A percentile compares a stretch with the other conserved stretches of the same genome.
phyloP scores from a whole-genome alignment of 2,797 vertebrate species.

The Acanthurus lineatus region DNA sequence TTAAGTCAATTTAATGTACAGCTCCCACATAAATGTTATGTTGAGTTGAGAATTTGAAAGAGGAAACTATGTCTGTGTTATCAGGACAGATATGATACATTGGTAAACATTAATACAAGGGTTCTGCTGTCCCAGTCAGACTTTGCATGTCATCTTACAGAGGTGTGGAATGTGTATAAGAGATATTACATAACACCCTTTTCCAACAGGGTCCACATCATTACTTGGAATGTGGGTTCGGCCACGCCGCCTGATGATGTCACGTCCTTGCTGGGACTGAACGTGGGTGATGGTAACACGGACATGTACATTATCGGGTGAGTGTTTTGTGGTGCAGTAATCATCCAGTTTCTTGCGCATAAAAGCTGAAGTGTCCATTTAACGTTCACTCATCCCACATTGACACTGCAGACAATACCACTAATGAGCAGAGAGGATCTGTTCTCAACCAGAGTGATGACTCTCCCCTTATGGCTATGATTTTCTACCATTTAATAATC shows the following conservation, averaged over 20 bases:
- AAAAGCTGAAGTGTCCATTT: conserved; percentile 16
- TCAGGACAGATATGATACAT: not conserved
- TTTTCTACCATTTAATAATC: conserved; percentile 29
- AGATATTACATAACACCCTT: conserved; percentile 45
- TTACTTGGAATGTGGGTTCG: conserved; percentile 97
- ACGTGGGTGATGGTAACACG: conserved; percentile 89
- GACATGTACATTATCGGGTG: conserved; percentile 98
- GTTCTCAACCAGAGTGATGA: conserved; percentile 15
- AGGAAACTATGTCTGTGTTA: not conserved
- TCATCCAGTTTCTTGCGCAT: conserved; percentile 3
- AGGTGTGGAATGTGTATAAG: conserved; percentile 23
- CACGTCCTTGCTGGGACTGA: conserved; percentile 92
- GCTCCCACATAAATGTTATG: too few relatives aligned
- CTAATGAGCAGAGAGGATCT: conserved; percentile 39
- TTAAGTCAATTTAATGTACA: too few relatives aligned
- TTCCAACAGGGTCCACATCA: conserved; percentile 90
- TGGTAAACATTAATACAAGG: not conserved
- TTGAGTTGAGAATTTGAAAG: not conserved
- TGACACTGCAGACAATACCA: conserved; percentile 8
- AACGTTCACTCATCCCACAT: conserved; percentile 12
- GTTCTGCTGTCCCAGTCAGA: conserved; percentile 8
- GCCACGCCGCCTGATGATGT: conserved; percentile 94
- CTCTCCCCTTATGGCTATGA: not conserved
- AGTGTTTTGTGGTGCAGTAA: conserved; percentile 68
- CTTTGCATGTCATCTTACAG: not conserved